Percentiles rank a stretch among this genome's conserved stretches.
These are phyloP conservation scores for Euborellia annulipes DNA, from an alignment of 1,140 invertebrate species.

Conservation along the genomic window DNA sequence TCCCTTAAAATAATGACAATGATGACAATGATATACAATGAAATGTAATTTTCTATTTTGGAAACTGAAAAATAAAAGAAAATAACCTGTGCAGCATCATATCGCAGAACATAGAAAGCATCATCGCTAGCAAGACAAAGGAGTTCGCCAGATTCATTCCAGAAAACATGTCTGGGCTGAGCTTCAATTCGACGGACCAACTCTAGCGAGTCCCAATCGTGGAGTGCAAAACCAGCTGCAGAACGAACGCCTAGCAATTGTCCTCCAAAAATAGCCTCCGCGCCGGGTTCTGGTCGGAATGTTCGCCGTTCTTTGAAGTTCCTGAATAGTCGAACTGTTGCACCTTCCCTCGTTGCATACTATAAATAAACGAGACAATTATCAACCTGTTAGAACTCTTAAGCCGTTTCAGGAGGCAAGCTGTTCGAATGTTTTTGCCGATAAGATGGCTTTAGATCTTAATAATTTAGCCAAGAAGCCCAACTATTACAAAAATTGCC, in stretches of 20 bases:
- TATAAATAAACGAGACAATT: too few species aligned
- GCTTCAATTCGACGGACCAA: constrained; percentile 91
- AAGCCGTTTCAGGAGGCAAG: too few species aligned
- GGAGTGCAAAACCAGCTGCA: constrained; percentile 82
- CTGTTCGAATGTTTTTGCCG: too few species aligned
- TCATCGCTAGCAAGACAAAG: constrained; percentile 92
- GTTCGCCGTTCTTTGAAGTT: constrained; percentile 96
- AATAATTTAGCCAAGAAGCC: too few species aligned
- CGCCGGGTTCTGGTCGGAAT: constrained; percentile 91
- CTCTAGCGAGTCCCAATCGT: constrained; percentile 92
- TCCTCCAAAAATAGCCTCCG: constrained; percentile 93
- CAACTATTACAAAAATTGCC: too few species aligned
- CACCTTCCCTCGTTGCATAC: constrained; percentile 76
- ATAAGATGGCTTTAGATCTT: too few species aligned
- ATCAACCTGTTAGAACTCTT: too few species aligned
- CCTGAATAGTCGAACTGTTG: constrained; percentile 87
- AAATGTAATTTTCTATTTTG: too few species aligned
- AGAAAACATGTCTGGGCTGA: constrained; percentile 83
- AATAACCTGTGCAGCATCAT: constrained; percentile 58
- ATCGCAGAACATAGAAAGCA: constrained; percentile 89
- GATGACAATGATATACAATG: too few species aligned
- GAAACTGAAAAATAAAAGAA: too few species aligned
- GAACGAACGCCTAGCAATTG: constrained; percentile 88
- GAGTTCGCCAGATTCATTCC: constrained; percentile 92
- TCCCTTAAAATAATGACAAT: too few species aligned